Evolutionary conservation across 2,888 invertebrate species (phyloP).

Genomic region (Danaus chrysippus): DNA sequence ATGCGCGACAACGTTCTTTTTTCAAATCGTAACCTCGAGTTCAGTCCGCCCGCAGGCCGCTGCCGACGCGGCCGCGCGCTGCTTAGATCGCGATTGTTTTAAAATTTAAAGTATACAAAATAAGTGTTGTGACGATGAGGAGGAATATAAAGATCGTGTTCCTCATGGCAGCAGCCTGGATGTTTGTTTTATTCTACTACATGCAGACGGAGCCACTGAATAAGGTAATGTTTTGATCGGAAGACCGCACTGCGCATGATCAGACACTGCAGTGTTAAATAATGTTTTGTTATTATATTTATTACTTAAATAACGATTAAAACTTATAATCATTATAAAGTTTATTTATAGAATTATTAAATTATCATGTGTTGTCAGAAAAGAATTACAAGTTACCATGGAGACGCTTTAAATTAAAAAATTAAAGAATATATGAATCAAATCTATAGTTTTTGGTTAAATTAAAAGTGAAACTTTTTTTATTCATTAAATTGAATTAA

Average conservation of each 20-base stretch:
- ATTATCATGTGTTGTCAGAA: too few relatives aligned
- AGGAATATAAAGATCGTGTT: conserved; percentile 70
- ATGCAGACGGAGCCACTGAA: conserved; percentile 66
- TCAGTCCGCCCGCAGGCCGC: conserved; percentile 53
- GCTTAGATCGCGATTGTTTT: conserved; percentile 45
- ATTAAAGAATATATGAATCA: too few relatives aligned
- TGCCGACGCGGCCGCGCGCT: conserved; percentile 72
- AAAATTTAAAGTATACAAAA: conserved; percentile 35
- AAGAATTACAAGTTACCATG: too few relatives aligned
- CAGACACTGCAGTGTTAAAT: conserved; percentile 44
- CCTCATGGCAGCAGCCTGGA: conserved; percentile 66
- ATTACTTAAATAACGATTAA: not conserved
- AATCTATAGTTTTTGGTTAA: too few relatives aligned
- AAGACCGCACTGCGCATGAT: conserved; percentile 63
- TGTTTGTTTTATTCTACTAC: conserved; percentile 69
- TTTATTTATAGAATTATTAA: too few relatives aligned
- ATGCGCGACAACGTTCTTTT: conserved; percentile 51
- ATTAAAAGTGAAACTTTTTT: too few relatives aligned
- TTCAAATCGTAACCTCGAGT: conserved; percentile 19
- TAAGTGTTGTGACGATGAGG: conserved; percentile 52
- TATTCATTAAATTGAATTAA: too few relatives aligned
- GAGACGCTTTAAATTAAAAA: too few relatives aligned
- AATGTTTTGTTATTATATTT: conserved; percentile 1
- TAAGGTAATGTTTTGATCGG: conserved; percentile 55
- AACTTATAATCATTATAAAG: too few relatives aligned